A percentile compares a stretch with the other conserved stretches of the same genome.
phyloP scores from a whole-genome alignment of 64 coral and sea anemone genomes.

The Montipora sp. region DNA sequence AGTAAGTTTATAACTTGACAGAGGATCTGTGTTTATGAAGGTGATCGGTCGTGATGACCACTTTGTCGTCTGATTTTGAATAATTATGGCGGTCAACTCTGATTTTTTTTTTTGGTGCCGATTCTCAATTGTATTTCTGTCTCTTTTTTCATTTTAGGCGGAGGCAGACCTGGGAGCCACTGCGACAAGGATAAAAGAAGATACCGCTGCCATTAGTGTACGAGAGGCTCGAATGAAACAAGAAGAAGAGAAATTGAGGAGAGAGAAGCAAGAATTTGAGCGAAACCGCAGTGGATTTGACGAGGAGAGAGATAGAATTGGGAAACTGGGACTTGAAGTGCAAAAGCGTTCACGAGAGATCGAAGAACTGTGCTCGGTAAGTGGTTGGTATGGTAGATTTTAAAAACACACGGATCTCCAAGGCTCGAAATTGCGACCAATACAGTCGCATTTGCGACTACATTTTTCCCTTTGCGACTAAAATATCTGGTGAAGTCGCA shows the following conservation, averaged over 20 bases:
- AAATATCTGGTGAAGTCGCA: no score
- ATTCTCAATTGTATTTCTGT: not conserved
- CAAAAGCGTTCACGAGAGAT: conserved; percentile 88
- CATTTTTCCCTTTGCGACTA: no score
- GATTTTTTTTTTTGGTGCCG: no score
- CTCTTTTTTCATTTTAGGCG: conserved; percentile 42
- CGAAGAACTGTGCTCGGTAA: conserved; percentile 84
- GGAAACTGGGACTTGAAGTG: conserved; percentile 89
- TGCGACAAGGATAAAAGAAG: conserved; percentile 75
- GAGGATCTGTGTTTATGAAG: not conserved
- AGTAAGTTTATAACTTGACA: conserved; percentile 21
- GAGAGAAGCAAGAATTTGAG: conserved; percentile 78
- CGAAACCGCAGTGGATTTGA: conserved; percentile 52
- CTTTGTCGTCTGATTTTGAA: no score
- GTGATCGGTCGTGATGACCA: not conserved
- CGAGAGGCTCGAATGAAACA: conserved; percentile 82
- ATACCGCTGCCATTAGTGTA: conserved; percentile 65
- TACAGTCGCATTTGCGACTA: no score
- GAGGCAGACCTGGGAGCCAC: conserved; percentile 88
- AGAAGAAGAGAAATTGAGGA: conserved; percentile 79
- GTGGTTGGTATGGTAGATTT: not conserved
- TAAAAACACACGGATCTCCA: no score
- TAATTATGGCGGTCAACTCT: no score
- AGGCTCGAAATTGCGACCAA: no score
- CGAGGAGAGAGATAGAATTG: conserved; percentile 89